These are phyloP conservation scores for Pao palembangensis DNA, from an alignment of 2,113 vertebrate genomes.

Conservation along the genomic window DNA sequence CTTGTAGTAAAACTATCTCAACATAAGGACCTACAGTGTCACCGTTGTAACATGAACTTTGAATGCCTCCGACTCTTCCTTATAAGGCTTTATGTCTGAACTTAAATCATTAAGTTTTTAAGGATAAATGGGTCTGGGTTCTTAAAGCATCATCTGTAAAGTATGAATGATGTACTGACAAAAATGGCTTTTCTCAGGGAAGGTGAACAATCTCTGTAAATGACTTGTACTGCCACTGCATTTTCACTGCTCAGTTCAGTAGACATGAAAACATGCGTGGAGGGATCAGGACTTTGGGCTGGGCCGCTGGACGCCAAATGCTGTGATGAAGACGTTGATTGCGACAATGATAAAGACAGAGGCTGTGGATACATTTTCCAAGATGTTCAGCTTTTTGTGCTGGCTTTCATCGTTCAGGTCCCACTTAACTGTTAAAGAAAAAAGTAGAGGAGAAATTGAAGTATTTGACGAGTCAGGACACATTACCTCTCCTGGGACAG, in stretches of 20 bases:
- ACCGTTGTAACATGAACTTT: too few relatives aligned
- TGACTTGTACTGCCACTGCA: too few relatives aligned
- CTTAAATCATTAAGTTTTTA: too few relatives aligned
- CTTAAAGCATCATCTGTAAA: not conserved
- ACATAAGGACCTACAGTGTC: too few relatives aligned
- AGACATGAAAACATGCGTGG: not conserved
- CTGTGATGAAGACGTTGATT: conserved; percentile 94
- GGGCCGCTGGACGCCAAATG: conserved; percentile 91
- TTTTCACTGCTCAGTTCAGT: not conserved
- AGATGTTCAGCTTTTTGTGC: conserved; percentile 84
- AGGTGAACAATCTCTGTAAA: too few relatives aligned
- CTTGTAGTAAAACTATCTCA: not conserved
- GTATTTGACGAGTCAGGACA: not conserved
- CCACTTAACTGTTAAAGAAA: conserved; percentile 85
- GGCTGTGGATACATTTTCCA: conserved; percentile 89
- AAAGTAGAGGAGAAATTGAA: not conserved
- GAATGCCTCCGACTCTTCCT: too few relatives aligned
- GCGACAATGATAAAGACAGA: conserved; percentile 93
- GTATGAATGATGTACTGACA: too few relatives aligned
- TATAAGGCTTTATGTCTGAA: too few relatives aligned
- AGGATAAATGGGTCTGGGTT: too few relatives aligned
- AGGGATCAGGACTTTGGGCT: conserved; percentile 8
- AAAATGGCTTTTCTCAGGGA: too few relatives aligned
- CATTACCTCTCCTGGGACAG: conserved; percentile 1
- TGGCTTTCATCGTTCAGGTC: conserved; percentile 88